A percentile compares a stretch with the other conserved stretches of the same genome.
phyloP scores from a whole-genome alignment of 2,797 vertebrate genomes.

The Ptychadena robeensis region DNA sequence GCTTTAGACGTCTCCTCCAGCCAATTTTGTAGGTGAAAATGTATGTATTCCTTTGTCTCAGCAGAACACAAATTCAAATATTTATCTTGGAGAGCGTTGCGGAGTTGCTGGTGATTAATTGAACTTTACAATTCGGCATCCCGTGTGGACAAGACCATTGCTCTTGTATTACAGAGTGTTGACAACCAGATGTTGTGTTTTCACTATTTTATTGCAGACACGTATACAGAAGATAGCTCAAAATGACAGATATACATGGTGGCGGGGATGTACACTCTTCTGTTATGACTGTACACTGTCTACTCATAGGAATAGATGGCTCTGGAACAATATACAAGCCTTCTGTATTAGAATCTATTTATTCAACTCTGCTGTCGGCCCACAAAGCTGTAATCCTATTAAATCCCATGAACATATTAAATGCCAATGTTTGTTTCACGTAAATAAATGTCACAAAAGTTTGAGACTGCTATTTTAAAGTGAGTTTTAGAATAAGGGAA shows the following conservation, averaged over 20 bases:
- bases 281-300: not conserved
- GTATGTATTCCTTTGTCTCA: not conserved
- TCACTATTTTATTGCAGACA: constrained; percentile 13
- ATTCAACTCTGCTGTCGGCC: not conserved
- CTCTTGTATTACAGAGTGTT: constrained; percentile 18
- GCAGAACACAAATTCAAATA: not conserved
- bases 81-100: constrained; percentile 15
- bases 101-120: constrained; percentile 6
- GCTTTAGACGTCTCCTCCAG: not conserved
- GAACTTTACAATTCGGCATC: constrained; percentile 13
- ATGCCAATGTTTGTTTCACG: not conserved
- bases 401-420: no score
- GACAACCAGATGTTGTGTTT: constrained; percentile 33
- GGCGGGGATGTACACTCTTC: not conserved
- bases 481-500: no score
- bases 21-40: not conserved
- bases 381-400: no score
- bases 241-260: not conserved
- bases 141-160: constrained; percentile 6
- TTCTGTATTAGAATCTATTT: not conserved
- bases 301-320: constrained; percentile 6
- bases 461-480: no score
- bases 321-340: not conserved
- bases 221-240: not conserved
- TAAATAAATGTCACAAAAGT: no score